Evolutionary conservation across 1,140 invertebrate genomes (phyloP).

Genomic region (Grapholita molesta): DNA sequence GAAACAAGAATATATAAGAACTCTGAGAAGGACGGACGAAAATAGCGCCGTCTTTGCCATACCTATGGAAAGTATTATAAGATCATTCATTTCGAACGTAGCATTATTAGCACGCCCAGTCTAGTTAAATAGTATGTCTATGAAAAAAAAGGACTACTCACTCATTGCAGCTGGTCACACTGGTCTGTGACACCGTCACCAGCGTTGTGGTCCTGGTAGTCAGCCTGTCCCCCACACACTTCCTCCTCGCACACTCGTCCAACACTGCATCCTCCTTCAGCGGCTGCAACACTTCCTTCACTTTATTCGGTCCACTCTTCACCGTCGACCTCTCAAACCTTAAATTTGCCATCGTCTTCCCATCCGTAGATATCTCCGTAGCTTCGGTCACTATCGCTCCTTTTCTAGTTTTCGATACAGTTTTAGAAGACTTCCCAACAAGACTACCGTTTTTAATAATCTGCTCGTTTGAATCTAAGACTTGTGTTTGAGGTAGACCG

Average conservation of each 20-base stretch:
- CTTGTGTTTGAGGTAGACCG: slow-evolving; percentile 52
- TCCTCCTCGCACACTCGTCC: slow-evolving; percentile 47
- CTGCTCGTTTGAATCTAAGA: slow-evolving; percentile 62
- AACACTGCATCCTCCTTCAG: slow-evolving; percentile 53
- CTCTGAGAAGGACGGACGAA: too few species aligned
- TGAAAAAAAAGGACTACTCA: too few species aligned
- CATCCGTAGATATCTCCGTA: slow-evolving; percentile 64
- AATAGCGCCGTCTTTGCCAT: too few species aligned
- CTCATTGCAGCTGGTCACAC: slow-evolving; percentile 71
- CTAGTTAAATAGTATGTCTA: too few species aligned
- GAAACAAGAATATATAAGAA: too few species aligned
- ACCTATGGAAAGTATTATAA: too few species aligned
- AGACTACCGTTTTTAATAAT: slow-evolving; percentile 54
- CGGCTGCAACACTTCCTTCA: slow-evolving; percentile 54
- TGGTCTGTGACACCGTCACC: slow-evolving; percentile 67
- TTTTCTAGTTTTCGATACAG: slow-evolving; percentile 61
- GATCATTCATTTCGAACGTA: too few species aligned
- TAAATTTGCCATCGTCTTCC: slow-evolving; percentile 57
- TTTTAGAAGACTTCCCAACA: slow-evolving; percentile 56
- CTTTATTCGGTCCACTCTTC: slow-evolving; percentile 58
- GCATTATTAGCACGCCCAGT: too few species aligned
- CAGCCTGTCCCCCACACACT: slow-evolving; percentile 60
- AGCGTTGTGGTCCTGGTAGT: slow-evolving; percentile 67
- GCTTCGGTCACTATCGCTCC: slow-evolving; percentile 67
- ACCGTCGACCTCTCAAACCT: slow-evolving; percentile 66